Evolutionary conservation across 2,113 vertebrate genomes (phyloP), one percentile per base, ranked within the genome.

Genomic region (Mionectes macconnelli): DNA sequence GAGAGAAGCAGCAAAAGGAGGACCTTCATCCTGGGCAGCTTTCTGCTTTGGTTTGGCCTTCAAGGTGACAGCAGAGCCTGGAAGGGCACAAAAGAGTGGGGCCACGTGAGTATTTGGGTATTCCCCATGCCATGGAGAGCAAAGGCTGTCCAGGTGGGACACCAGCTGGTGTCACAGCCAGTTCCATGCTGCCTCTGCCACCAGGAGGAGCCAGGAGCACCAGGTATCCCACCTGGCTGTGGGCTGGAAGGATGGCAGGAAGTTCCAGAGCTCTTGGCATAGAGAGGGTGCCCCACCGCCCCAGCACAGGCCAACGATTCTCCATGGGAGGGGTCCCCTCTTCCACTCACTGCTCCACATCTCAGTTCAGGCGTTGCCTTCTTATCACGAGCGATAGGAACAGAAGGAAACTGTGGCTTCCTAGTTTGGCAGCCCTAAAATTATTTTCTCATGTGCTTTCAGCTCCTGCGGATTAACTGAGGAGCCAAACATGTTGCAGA

Each of bases 1-100:
- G 86, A 81, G 37, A 97, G 78, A 55, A 98, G 89, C 35, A 90
- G 67, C 57, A 97, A 90, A 14, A 97, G 68, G 47, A 97, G 21
- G 52, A 93, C 76, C 4, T 56, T 83, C 37, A 30, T 96, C 68
- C 35, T 1, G 8, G 50, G 25, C 8, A 27, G 83, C 50, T 30
- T 53, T 24, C 44, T 14, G 13, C 52, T 52, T 80, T 63, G 44
- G 11, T 74, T 87, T 50, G 72, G 86, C 45, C 50, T 79, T 59
- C 9, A 3, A 23, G 56, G 72, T 18, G 27, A 82, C 79, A 74
- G 37, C 44, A 63, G 49, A 59, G 52, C 82, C 90, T 95, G 81
- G 23, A 82, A 62, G 16, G 35, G 31, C 18, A 79, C 60, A 93
- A 84, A 87, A 37, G 15, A 40, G 87, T 91, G 40, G 37, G 31